Evolutionary conservation across 2,888 invertebrate species (phyloP).

Genomic region (Parnassius smintheus): DNA sequence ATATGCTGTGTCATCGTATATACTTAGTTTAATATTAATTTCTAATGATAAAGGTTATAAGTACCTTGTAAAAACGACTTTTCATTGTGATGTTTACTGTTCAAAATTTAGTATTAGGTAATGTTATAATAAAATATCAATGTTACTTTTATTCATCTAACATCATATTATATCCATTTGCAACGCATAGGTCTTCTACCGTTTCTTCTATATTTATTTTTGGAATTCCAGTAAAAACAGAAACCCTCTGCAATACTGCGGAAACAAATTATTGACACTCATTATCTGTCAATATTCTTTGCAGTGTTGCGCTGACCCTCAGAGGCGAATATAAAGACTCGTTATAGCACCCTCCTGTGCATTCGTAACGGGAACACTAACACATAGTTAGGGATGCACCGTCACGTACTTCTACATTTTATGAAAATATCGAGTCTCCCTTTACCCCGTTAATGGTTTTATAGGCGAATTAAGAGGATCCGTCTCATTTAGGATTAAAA

Average conservation of each 20-base stretch:
- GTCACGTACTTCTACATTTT: conserved; percentile 53
- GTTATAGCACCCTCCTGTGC: conserved; percentile 19
- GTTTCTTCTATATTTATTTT: conserved; percentile 28
- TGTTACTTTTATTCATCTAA: no score
- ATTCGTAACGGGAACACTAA: conserved; percentile 15
- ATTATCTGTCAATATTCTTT: conserved; percentile 28
- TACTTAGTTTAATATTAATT: no score
- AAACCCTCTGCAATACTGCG: neutral
- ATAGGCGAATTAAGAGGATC: neutral
- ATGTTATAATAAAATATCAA: no score
- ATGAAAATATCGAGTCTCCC: conserved; percentile 55
- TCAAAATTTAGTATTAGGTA: no score
- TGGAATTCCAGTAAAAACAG: conserved; percentile 16
- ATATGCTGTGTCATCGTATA: no score
- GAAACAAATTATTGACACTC: conserved; percentile 22
- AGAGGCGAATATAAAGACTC: conserved; percentile 21
- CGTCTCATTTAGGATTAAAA: neutral
- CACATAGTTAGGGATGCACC: conserved; percentile 46
- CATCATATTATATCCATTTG: no score
- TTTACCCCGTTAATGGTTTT: conserved; percentile 5
- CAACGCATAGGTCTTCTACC: no score
- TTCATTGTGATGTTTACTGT: no score
- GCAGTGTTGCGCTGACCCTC: conserved; percentile 20
- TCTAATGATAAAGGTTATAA: no score
- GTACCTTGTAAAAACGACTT: no score